Evolutionary conservation across 2,113 vertebrate species (phyloP), one percentile per base, ranked within the genome.

Genomic region (Leuciscus idus): DNA sequence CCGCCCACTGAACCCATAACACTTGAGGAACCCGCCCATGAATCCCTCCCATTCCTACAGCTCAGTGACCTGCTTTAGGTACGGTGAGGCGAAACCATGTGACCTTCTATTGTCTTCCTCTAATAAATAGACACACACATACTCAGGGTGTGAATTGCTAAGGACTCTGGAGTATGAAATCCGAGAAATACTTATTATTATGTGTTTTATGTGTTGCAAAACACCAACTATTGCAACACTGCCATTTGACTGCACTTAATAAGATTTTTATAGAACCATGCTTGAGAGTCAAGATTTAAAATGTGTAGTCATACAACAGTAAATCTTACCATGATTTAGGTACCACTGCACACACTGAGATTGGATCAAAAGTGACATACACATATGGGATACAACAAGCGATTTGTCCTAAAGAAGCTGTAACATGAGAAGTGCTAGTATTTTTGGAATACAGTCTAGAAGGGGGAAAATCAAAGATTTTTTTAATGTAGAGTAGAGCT

Each of bases 1-100:
- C 89, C 84, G 48, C 68, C 83, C 61, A 79, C 72, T 9, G 23
- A 90, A 86, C 93, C 94, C 94, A 92, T 92, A 81, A 2, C 26
- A 30, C 77, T 28, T 84, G 59, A 88, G 83, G 80, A 50, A 81
- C 61, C 87, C 21, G 84, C 87, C 13, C 46, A 55, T 30, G 59
- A 23, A 5, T 72, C 62, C 66, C 83, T 55, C 83, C 84, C 43
- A 57, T 55, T 52, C 66, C 62, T 57, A 88, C 72, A 79, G 66
- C 64, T 15, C 79, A 62, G 66, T 50, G 73, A 76, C 57, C 68
- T 66, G 75, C 52, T 74, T 77, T 36, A n/a, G 10, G 46, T 73
- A 81, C 13, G 36, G 43, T 66, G 57, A 61, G 46, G 21, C 55
- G 9, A 85, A 36, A 36, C 36, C 80, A 88, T 75, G 39, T 61